These are phyloP conservation scores for Temnothorax unifasciatus DNA, from an alignment of 2,888 invertebrate genomes.

Conservation along the genomic window DNA sequence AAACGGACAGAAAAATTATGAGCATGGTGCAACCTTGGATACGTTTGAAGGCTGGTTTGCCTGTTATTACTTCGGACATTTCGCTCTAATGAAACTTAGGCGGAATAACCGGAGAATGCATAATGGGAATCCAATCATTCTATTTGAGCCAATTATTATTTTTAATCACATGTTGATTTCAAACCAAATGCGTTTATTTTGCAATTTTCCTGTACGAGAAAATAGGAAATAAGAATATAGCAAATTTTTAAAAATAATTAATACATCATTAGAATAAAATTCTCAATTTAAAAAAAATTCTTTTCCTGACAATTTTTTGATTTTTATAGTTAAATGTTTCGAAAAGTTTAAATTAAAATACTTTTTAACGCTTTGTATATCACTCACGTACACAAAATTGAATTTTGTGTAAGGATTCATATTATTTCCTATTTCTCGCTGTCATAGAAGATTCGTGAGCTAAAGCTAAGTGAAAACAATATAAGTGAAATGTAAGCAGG, in stretches of 20 bases:
- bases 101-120: background rate
- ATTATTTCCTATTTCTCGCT: background rate
- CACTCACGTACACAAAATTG: background rate
- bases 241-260: background rate
- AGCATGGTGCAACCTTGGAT: background rate
- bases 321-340: background rate
- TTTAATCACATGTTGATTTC: background rate
- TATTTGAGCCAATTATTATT: slow-evolving; percentile 3
- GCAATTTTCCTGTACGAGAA: background rate
- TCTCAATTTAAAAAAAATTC: background rate
- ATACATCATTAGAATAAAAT: background rate
- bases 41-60: slow-evolving; percentile 4
- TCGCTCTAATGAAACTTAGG: background rate
- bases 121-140: background rate
- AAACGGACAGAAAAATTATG: slow-evolving; percentile 20
- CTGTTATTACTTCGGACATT: slow-evolving; percentile 3
- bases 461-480: background rate
- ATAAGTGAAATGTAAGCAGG: slow-evolving; percentile 17
- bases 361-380: background rate
- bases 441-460: background rate
- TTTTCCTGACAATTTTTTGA: background rate
- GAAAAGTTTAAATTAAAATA: background rate
- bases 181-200: background rate
- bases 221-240: background rate
- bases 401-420: background rate